Percentiles rank a stretch among this genome's conserved stretches.
Conservation (phyloP, 2,888 invertebrate species). For the Orthosia cruda region DNA sequence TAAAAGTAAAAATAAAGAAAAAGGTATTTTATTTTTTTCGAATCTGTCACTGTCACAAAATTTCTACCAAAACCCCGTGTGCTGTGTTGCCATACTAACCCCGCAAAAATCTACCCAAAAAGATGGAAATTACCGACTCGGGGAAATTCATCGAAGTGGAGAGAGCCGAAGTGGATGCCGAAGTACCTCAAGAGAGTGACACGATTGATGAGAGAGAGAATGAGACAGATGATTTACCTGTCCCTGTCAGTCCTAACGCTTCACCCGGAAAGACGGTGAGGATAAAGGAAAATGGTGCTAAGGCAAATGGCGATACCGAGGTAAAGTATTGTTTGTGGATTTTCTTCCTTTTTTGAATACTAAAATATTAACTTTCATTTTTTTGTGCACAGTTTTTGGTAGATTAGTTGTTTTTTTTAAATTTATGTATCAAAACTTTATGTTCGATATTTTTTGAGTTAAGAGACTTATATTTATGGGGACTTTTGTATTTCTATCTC, state of each 20-base stretch:
- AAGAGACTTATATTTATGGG: not conserved
- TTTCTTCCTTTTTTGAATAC: conserved; percentile 40
- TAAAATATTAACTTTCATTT: conserved; percentile 69
- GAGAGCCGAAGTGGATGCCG: conserved; percentile 75
- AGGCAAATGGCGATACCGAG: conserved; percentile 81
- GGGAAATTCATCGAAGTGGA: conserved; percentile 91
- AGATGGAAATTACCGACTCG: conserved; percentile 90
- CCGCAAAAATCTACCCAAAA: conserved; percentile 78
- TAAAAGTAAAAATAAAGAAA: not conserved
- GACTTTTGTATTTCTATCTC: conserved; percentile 11
- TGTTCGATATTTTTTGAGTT: not conserved
- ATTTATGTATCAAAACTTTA: not conserved
- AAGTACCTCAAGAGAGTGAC: conserved; percentile 67
- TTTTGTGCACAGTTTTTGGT: conserved; percentile 38
- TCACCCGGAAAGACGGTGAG: conserved; percentile 88
- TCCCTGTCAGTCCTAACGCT: conserved; percentile 80
- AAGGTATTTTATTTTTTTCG: not conserved
- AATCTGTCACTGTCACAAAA: conserved; percentile 51
- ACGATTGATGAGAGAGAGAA: conserved; percentile 69
- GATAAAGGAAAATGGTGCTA: conserved; percentile 88
- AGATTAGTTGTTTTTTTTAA: conserved; percentile 9
- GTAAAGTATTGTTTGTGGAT: conserved; percentile 74
- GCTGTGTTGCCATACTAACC: conserved; percentile 87
- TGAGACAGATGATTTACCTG: conserved; percentile 70
- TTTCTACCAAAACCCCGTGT: conserved; percentile 71